Percentiles rank a stretch among this genome's conserved stretches.
Conservation (phyloP, 1,140 invertebrate species). For the Bursaphelenchus mucronatus region DNA sequence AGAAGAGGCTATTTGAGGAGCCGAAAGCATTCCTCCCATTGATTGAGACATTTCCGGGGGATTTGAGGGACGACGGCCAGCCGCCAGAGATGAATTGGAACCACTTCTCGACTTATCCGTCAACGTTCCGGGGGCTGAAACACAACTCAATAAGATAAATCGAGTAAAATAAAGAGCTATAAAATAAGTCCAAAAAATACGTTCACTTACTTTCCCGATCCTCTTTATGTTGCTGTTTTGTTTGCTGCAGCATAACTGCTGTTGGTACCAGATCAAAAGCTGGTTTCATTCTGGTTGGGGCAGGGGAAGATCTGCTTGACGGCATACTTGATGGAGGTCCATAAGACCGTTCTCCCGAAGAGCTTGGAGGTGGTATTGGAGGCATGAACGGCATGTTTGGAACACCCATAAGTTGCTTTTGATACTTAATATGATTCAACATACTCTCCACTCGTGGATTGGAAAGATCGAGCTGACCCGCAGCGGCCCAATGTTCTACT, state of each 20-base stretch:
- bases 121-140: slow-evolving; percentile 13
- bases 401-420: too few relatives aligned
- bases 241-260: slow-evolving; percentile 17
- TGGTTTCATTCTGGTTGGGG: too few relatives aligned
- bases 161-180: neutral
- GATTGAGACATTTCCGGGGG: neutral
- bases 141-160: neutral
- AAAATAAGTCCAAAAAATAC: neutral
- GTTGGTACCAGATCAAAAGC: slow-evolving; percentile 18
- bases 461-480: too few relatives aligned
- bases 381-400: too few relatives aligned
- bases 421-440: too few relatives aligned
- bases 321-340: too few relatives aligned
- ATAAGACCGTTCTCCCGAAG: too few relatives aligned
- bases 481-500: too few relatives aligned
- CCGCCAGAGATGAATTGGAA: neutral
- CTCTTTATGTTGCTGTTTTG: slow-evolving; percentile 15
- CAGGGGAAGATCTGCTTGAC: too few relatives aligned
- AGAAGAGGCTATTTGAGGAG: neutral
- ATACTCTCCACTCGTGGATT: too few relatives aligned
- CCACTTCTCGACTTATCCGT: neutral
- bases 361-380: too few relatives aligned
- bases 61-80: neutral
- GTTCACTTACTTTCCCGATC: slow-evolving; percentile 11
- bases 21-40: too few relatives aligned